Percentiles rank a stretch among this genome's conserved stretches.
Conservation (phyloP, 2,888 invertebrate genomes). For the Anarsia innoxiella region DNA sequence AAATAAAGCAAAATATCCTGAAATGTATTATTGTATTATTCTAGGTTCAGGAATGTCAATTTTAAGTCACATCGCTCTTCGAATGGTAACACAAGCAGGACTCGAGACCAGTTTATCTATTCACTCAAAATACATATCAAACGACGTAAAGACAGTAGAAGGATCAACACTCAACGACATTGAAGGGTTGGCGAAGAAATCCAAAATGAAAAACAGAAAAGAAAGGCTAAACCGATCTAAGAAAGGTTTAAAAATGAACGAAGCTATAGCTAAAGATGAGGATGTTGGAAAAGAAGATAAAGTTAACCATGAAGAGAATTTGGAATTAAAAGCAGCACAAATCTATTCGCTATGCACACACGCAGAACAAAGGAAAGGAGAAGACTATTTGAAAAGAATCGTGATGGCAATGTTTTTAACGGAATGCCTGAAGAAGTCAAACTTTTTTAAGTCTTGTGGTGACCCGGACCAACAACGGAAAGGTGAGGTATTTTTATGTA, state of each 20-base stretch:
- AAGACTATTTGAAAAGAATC: conserved; percentile 83
- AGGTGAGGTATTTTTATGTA: too few species aligned
- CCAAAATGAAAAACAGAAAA: conserved; percentile 57
- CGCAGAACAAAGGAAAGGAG: conserved; percentile 72
- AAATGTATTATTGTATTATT: too few species aligned
- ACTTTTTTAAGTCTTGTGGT: conserved; percentile 73
- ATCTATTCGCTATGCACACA: conserved; percentile 81
- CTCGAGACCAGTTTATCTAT: conserved; percentile 63
- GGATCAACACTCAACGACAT: conserved; percentile 50
- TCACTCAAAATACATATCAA: conserved; percentile 53
- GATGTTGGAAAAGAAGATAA: conserved; percentile 40
- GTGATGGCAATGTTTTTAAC: conserved; percentile 86
- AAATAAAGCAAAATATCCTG: too few species aligned
- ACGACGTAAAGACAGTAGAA: conserved; percentile 43
- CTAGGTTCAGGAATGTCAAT: conserved; percentile 87
- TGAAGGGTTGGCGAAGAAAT: conserved; percentile 54
- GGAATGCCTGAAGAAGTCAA: conserved; percentile 79
- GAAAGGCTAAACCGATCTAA: conserved; percentile 57
- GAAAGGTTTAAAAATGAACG: conserved; percentile 44
- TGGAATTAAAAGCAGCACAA: conserved; percentile 52
- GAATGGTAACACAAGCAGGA: conserved; percentile 84
- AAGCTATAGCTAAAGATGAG: conserved; percentile 40
- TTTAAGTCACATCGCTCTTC: conserved; percentile 82
- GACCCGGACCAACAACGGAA: neutral
- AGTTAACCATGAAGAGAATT: conserved; percentile 45